These are phyloP conservation scores for Caenorhabditis sp. DNA, from an alignment of 2,888 invertebrate genomes.

Conservation along the genomic window DNA sequence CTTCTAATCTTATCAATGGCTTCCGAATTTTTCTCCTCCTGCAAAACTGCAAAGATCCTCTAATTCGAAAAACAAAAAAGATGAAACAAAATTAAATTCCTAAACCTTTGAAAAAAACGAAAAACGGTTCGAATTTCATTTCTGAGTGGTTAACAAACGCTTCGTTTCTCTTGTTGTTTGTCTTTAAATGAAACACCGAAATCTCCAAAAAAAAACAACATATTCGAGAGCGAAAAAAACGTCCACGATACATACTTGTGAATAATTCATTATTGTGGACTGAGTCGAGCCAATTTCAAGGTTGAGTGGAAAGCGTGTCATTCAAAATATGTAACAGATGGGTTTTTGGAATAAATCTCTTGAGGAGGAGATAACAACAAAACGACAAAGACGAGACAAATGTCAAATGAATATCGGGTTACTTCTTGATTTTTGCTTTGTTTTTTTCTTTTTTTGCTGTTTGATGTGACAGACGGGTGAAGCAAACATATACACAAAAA, in stretches of 20 bases:
- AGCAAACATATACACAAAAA: background rate
- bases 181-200: background rate
- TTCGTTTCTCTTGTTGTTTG: background rate
- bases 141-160: background rate
- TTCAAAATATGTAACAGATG: background rate
- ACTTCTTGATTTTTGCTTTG: background rate
- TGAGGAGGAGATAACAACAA: background rate
- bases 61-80: background rate
- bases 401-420: background rate
- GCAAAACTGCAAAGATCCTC: background rate
- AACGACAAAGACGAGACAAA: background rate
- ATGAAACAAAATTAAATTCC: background rate
- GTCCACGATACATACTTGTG: background rate
- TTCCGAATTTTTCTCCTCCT: no score
- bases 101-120: background rate
- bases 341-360: background rate
- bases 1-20: no score
- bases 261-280: constrained; percentile 1
- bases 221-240: background rate
- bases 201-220: background rate
- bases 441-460: background rate
- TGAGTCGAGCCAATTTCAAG: background rate
- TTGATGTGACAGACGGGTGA: background rate
- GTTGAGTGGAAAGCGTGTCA: background rate
- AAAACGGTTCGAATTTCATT: background rate